Evolutionary conservation across 2,113 vertebrate genomes (phyloP), one percentile per base, ranked within the genome.

Genomic region (Excalfactoria chinensis): DNA sequence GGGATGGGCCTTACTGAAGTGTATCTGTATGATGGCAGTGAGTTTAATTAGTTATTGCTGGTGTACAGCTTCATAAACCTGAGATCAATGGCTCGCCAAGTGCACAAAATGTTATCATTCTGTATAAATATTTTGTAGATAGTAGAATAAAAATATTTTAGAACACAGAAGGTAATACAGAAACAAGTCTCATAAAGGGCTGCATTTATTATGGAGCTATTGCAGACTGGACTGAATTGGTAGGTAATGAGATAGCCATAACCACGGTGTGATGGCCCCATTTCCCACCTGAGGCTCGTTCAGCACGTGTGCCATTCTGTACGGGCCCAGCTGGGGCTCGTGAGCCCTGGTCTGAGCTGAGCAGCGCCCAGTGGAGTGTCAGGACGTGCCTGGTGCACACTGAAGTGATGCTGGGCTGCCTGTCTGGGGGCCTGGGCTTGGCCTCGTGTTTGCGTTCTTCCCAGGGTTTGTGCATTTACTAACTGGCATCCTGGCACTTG

Each of bases 71-170:
- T 92, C 56, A 48, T 91, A 72, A 83, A 64, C 46, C 15, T 59
- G 28, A 92, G 75, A 41, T 55, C 80, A 76, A 63, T 59, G 28
- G 14, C 55, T 84, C 37, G n/a, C 79, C 25, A 32, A 40, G 32
- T 69, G 25, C 48, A 28, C 34, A 67, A 32, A 83, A 25, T 56
- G 30, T 60, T 68, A 51, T 18, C 5, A 6, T 62, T 76, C 34
- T 76, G 5, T 69, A 19, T 69, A 75, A 68, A 53, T 69, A 60
- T 79, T 53, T 84, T 81, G 28, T 82, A 43, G 37, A 28, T 53
- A 74, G 19, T 13, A 22, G 34, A 74, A 88, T 37, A 85, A 87
- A 89, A 94, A 18, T 73, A 68, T 46, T 91, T 87, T 76, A 13
- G 58, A 89, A 23, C 37, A 43, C 2, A 1, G 25, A 11, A 71